These are phyloP conservation scores for Hipposideros larvatus DNA, from an alignment of 2,797 vertebrate genomes.

Conservation along the genomic window DNA sequence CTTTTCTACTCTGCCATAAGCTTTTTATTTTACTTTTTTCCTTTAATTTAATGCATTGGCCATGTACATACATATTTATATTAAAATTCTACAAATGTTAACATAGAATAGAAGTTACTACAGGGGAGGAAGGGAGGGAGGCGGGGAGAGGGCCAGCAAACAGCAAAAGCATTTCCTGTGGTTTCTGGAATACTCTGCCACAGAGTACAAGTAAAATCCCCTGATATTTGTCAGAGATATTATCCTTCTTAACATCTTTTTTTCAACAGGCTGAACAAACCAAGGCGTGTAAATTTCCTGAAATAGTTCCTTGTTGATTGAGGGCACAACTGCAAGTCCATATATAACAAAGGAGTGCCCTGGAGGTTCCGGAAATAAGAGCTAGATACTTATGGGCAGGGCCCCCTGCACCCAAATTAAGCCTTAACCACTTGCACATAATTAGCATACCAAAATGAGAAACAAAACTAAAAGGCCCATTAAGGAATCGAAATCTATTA, in stretches of 20 bases:
- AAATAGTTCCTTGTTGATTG: constrained; percentile 26
- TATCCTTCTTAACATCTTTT: background rate
- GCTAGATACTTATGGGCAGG: background rate
- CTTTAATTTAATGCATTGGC: background rate
- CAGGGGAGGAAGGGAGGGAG: accelerated
- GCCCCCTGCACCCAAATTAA: background rate
- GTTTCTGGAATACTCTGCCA: constrained; percentile 33
- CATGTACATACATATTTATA: background rate
- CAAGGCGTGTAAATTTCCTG: background rate
- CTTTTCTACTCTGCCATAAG: background rate
- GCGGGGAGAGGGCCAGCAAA: background rate
- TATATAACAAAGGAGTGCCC: background rate
- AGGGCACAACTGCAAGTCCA: constrained; percentile 28
- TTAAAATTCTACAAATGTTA: background rate
- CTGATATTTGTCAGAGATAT: background rate
- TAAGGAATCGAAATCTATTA: background rate
- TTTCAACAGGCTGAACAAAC: background rate
- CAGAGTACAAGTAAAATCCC: constrained; percentile 35
- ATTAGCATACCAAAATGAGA: constrained; percentile 33
- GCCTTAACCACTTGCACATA: background rate
- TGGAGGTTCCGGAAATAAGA: background rate
- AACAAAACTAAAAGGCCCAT: background rate
- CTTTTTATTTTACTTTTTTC: background rate
- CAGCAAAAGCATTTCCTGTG: background rate
- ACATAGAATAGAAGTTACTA: constrained; percentile 34